A percentile compares a stretch with the other conserved stretches of the same genome.
Evolutionary conservation across 2,113 vertebrate genomes (phyloP).

Genomic region (Peromyscus californicus): DNA sequence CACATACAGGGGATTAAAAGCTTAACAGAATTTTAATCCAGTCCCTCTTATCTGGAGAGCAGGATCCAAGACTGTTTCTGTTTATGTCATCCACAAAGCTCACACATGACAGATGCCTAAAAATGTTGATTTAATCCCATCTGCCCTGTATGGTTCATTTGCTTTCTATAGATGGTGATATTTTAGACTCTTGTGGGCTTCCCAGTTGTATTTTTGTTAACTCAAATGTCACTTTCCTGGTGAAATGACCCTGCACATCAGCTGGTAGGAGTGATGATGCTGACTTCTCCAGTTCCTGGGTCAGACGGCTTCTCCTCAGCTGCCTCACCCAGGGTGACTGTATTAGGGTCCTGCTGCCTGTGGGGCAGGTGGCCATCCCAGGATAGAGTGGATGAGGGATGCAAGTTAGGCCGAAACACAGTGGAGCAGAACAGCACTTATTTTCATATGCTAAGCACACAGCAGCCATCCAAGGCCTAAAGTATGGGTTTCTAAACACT

Average conservation of each 20-base stretch:
- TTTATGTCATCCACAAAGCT: too few species aligned
- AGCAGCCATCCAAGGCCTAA: background rate
- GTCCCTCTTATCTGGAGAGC: background rate
- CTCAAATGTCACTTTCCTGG: background rate
- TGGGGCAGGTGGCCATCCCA: fast-evolving
- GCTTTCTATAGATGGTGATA: fast-evolving
- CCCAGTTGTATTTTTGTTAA: background rate
- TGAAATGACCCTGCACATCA: fast-evolving
- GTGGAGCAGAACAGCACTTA: fast-evolving
- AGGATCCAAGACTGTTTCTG: background rate
- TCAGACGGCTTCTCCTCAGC: fast-evolving
- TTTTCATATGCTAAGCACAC: background rate
- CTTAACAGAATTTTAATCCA: background rate
- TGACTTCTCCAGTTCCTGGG: too few species aligned
- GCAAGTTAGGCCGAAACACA: fast-evolving
- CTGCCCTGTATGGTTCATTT: fast-evolving
- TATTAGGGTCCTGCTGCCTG: background rate
- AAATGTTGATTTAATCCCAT: background rate
- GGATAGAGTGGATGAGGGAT: fast-evolving
- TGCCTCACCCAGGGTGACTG: background rate
- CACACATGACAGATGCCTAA: fast-evolving
- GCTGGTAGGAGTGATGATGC: fast-evolving
- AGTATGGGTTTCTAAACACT: background rate
- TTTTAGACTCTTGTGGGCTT: fast-evolving
- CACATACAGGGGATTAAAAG: background rate